phyloP scores from a whole-genome alignment of 2,113 vertebrate species.

The Microtus pennsylvanicus region DNA sequence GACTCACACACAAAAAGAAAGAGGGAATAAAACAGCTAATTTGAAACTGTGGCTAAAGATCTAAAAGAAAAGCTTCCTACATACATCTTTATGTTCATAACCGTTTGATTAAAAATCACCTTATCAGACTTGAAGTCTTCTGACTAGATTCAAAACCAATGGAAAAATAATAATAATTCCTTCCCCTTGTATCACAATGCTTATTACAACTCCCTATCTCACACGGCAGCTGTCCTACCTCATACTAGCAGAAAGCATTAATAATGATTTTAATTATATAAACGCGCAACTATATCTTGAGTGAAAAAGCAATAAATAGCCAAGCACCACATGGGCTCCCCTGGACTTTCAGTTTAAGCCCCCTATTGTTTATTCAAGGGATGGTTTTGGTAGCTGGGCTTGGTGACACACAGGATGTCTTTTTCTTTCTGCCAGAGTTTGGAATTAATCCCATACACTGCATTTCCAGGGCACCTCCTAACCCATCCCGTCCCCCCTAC shows the following conservation, averaged over 20 bases:
- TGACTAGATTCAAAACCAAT: conserved; percentile 40
- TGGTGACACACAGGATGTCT: background rate
- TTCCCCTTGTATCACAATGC: background rate
- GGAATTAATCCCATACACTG: background rate
- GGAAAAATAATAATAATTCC: conserved; percentile 28
- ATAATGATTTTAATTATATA: background rate
- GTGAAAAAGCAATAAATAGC: conserved; percentile 21
- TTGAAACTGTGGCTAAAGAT: conserved; percentile 55
- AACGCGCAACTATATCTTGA: background rate
- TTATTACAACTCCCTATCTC: conserved; percentile 49
- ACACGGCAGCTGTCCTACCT: conserved; percentile 28
- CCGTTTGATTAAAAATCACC: conserved; percentile 66
- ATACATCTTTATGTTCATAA: conserved; percentile 39
- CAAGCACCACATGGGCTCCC: conserved; percentile 11
- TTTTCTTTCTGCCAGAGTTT: conserved; percentile 44
- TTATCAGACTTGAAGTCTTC: conserved; percentile 48
- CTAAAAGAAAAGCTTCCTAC: conserved; percentile 49
- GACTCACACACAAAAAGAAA: conserved; percentile 46
- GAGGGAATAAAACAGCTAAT: conserved; percentile 22
- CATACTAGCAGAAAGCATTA: background rate
- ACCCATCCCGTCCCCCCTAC: too few species aligned
- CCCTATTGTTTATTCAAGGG: background rate
- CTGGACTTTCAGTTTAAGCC: background rate
- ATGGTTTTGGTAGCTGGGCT: background rate
- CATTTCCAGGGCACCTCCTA: background rate